phyloP scores from a whole-genome alignment of 2,113 vertebrate species.

The Ictalurus punctatus region DNA sequence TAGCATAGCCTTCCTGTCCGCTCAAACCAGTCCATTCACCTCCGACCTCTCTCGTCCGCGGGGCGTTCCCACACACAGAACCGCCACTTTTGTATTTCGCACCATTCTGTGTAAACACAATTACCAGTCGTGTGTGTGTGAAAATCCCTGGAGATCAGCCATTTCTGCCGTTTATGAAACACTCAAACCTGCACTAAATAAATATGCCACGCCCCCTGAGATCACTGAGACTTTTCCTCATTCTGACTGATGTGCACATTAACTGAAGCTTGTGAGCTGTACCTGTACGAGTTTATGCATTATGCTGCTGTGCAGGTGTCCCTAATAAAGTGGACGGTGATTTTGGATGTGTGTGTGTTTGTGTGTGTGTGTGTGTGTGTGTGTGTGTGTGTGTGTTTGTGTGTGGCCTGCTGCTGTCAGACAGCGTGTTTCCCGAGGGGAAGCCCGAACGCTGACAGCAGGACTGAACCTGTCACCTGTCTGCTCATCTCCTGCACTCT shows the following conservation, averaged over 20 bases:
- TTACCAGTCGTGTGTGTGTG: neutral
- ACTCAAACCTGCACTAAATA: too few relatives aligned
- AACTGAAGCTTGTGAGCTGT: neutral
- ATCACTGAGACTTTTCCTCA: neutral
- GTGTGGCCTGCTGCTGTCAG: slow-evolving; percentile 64
- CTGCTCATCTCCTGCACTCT: slow-evolving; percentile 46
- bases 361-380: neutral
- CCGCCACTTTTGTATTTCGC: too few relatives aligned
- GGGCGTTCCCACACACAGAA: too few relatives aligned
- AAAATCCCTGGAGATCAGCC: neutral
- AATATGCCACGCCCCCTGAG: too few relatives aligned
- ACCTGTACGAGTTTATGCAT: neutral
- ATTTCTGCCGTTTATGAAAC: too few relatives aligned
- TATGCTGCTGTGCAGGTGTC: neutral
- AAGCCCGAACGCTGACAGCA: slow-evolving; percentile 62
- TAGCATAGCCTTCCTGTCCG: too few relatives aligned
- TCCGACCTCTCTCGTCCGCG: too few relatives aligned
- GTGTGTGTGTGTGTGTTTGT: neutral
- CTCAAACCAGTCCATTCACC: too few relatives aligned
- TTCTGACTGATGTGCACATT: neutral
- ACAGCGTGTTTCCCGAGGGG: slow-evolving; percentile 64
- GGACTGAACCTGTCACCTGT: slow-evolving; percentile 68
- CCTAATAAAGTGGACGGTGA: neutral
- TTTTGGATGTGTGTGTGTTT: neutral
- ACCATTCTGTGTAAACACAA: neutral